A percentile compares a stretch with the other conserved stretches of the same genome.
Evolutionary conservation across 1,140 invertebrate genomes (phyloP).

Genomic region (Magallana angulata): DNA sequence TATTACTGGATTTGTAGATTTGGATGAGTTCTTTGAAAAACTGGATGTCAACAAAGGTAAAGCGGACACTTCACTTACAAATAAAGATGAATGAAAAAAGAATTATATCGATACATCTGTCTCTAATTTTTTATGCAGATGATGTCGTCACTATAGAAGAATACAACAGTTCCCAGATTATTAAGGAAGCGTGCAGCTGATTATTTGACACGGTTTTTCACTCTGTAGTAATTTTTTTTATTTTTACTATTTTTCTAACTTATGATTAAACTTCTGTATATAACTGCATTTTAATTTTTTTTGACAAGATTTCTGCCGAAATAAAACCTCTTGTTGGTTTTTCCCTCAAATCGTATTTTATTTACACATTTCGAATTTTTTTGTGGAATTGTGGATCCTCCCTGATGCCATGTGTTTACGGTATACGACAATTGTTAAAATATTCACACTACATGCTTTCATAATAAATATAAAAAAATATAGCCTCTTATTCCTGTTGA

Average conservation of each 20-base stretch:
- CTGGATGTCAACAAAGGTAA: neutral
- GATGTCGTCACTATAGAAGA: neutral
- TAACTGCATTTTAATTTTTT: neutral
- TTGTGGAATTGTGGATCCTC: too few species aligned
- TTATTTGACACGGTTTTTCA: neutral
- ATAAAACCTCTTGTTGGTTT: neutral
- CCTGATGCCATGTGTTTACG: too few species aligned
- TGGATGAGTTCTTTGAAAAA: neutral
- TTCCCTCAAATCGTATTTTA: too few species aligned
- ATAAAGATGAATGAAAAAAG: too few species aligned
- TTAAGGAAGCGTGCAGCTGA: neutral
- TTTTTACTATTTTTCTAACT: neutral
- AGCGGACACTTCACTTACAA: neutral
- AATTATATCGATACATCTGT: too few species aligned
- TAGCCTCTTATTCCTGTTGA: too few species aligned
- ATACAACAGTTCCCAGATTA: neutral
- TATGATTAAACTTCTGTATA: neutral
- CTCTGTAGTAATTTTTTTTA: neutral
- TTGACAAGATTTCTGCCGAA: neutral
- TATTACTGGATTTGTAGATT: neutral
- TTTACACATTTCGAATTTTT: too few species aligned
- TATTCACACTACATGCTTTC: too few species aligned
- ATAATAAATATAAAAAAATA: too few species aligned
- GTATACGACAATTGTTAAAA: too few species aligned
- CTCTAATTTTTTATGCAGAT: neutral